Percentiles rank a stretch among this genome's conserved stretches.
These are phyloP conservation scores for Phlogophora meticulosa DNA, from an alignment of 2,888 invertebrate species.

Conservation along the genomic window DNA sequence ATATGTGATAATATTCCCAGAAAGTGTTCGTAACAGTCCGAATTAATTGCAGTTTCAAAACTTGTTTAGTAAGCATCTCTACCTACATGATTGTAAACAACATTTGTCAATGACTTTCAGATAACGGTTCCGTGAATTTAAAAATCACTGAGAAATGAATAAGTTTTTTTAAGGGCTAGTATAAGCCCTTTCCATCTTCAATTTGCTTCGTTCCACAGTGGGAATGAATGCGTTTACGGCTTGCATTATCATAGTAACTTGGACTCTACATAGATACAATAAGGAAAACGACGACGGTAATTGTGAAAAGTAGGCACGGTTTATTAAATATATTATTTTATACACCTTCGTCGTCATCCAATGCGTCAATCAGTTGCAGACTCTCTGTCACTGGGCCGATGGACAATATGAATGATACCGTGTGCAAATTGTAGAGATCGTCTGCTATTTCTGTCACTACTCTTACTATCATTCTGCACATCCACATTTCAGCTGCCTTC, in stretches of 20 bases:
- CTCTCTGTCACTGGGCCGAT: constrained; percentile 82
- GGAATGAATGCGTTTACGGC: background rate
- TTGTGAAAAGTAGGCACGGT: constrained; percentile 44
- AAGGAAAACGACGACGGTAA: constrained; percentile 18
- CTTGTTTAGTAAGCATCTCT: constrained; percentile 65
- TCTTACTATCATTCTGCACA: constrained; percentile 82
- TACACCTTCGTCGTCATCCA: constrained; percentile 81
- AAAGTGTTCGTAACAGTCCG: constrained; percentile 59
- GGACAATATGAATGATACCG: constrained; percentile 82
- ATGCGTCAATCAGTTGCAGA: constrained; percentile 80
- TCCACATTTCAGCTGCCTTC: constrained; percentile 80
- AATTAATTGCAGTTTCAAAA: constrained; percentile 66
- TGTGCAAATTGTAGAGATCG: constrained; percentile 82
- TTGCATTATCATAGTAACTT: background rate
- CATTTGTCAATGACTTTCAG: constrained; percentile 36
- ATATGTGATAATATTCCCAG: constrained; percentile 70
- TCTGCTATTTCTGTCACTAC: constrained; percentile 80
- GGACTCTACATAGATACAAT: background rate
- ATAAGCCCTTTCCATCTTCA: background rate
- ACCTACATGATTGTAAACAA: constrained; percentile 52
- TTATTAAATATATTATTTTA: constrained; percentile 47
- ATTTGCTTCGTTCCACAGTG: background rate
- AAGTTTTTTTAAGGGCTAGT: background rate
- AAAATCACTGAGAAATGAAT: background rate
- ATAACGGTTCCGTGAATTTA: constrained; percentile 17